Evolutionary conservation across 2,797 vertebrate genomes (phyloP).

Genomic region (Antrozous pallidus): DNA sequence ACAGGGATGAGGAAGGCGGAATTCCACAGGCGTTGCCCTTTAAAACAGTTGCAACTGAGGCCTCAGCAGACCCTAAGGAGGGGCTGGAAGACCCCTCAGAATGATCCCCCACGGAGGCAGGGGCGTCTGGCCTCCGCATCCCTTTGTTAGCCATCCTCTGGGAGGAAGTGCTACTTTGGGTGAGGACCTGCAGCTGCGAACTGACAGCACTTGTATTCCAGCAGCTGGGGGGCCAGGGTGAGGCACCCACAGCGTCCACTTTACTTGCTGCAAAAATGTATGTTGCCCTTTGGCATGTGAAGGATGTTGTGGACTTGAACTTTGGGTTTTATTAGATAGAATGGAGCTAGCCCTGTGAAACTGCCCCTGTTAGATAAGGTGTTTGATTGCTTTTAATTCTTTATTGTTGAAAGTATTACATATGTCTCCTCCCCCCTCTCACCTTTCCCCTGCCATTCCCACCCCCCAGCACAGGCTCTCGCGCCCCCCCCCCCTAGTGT

Average conservation of each 20-base stretch:
- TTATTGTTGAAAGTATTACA: too few species aligned
- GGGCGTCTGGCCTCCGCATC: neutral
- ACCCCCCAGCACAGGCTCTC: too few species aligned
- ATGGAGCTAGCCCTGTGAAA: neutral
- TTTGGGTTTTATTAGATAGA: slow-evolving; percentile 14
- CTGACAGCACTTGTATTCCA: neutral
- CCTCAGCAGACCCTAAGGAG: neutral
- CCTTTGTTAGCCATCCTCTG: neutral
- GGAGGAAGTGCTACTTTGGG: neutral
- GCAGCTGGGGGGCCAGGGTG: neutral
- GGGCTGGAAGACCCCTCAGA: neutral
- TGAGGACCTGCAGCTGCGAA: neutral
- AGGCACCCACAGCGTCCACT: neutral
- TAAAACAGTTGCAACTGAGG: neutral
- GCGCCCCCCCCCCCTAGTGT: too few species aligned
- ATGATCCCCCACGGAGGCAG: neutral
- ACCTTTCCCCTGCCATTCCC: too few species aligned
- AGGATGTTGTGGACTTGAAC: neutral
- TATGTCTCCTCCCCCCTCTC: too few species aligned
- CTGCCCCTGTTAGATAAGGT: neutral
- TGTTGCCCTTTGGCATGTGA: neutral
- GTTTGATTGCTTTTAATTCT: neutral
- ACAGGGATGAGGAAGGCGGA: neutral
- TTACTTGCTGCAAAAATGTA: neutral
- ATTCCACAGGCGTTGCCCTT: neutral